Conservation (phyloP, 2,113 vertebrate species). For the Brachionichthys hirsutus region DNA sequence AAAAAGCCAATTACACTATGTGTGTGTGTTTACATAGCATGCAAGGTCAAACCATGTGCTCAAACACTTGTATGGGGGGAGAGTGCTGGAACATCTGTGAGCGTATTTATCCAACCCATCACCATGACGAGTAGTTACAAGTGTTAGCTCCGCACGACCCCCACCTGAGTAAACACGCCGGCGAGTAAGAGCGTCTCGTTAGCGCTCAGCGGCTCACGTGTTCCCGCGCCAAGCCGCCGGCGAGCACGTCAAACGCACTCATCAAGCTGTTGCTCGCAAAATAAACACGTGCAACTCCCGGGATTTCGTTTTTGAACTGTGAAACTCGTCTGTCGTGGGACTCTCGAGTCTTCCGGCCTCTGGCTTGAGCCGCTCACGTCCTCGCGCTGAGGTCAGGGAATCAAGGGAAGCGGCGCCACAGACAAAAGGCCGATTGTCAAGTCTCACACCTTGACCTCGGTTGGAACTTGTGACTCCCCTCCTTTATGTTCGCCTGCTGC, state of each 20-base stretch:
- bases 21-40: constrained; percentile 60
- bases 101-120: constrained; percentile 49
- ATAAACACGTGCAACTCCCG: constrained; percentile 38
- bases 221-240: constrained; percentile 31
- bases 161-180: constrained; percentile 62
- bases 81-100: constrained; percentile 58
- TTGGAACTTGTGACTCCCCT: constrained; percentile 67
- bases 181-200: constrained; percentile 22
- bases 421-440: constrained; percentile 76
- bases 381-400: constrained; percentile 63
- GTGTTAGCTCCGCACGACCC: constrained; percentile 38
- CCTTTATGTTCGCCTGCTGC: constrained; percentile 61
- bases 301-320: constrained; percentile 50
- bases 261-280: constrained; percentile 56
- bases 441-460: constrained; percentile 73
- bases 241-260: constrained; percentile 15
- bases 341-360: constrained; percentile 42
- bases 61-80: constrained; percentile 37
- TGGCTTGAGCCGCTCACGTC: constrained; percentile 45
- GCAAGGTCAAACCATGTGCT: constrained; percentile 54
- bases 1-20: constrained; percentile 49
- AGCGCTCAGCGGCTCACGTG: neutral
- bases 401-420: constrained; percentile 62
- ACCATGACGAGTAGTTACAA: constrained; percentile 47
- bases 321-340: constrained; percentile 44